Evolutionary conservation across 30 jellyfish, hydroid and myxozoan genomes (phyloP), one percentile per base, ranked within the genome.

Genomic region (Turritopsis rubra): DNA sequence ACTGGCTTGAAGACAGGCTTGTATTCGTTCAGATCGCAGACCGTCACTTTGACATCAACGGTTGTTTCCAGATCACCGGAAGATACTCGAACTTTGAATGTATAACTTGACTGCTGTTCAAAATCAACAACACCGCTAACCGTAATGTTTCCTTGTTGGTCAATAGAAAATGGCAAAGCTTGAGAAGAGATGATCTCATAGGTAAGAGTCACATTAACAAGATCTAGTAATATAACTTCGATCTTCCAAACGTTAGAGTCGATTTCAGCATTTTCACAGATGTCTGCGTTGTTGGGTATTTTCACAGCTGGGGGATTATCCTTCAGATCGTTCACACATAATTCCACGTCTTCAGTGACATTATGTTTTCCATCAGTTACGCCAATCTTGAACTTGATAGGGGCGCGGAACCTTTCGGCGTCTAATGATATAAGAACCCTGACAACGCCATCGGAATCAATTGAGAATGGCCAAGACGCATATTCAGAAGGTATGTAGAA

Each of bases 351-450:
- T 68, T 16, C 30, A 8, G 31, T 23, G 21, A 68, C 77, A n/a
- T 23, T 68, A 27, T 68, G 77, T n/a, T n/a, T 68, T 7, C 77
- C 77, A 68, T 68, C 77, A 7, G 77, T 68, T n/a, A 68, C 77
- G 21, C 28, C 28, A 27, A 68, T 68, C 30, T 27, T 27, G 21
- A 68, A 68, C 17, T n/a, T n/a, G 77, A n/a, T n/a, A 7, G 30
- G 30, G 8, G 16, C 31, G 31, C 30, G 77, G 30, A 27, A 23
- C 28, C 28, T n/a, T 68, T 68, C 77, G 8, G 30, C 31, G 19
- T 68, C 77, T 9, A 68, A n/a, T 9, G 30, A 23, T 68, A n/a
- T 68, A n/a, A 27, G 30, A 7, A 27, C 30, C 30, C 17, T 68
- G 28, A 68, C 77, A 68, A 68, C 77, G 30, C 77, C 77, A 68